These are phyloP conservation scores for Ascidia mentula DNA, from an alignment of 23 tunicate genomes.

Conservation along the genomic window DNA sequence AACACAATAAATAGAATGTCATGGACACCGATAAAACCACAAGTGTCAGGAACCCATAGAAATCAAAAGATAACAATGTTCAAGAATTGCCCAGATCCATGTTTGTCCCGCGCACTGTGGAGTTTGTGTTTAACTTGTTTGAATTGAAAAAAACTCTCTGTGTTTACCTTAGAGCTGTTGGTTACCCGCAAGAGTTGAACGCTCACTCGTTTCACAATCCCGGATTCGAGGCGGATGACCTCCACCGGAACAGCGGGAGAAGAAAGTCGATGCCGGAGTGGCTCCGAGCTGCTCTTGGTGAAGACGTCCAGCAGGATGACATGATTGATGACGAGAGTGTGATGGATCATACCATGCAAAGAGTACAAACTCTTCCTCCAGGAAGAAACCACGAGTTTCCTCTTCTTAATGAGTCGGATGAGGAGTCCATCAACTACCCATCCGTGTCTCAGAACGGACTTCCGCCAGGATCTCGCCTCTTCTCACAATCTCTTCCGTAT, in stretches of 20 bases:
- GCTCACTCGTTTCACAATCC: constrained; percentile 17
- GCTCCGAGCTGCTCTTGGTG: constrained; percentile 84
- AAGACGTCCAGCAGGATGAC: constrained; percentile 40
- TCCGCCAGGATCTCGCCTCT: background rate
- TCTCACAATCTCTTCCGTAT: constrained; percentile 20
- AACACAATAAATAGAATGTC: too few species aligned
- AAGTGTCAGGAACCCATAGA: too few species aligned
- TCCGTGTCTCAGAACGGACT: constrained; percentile 69
- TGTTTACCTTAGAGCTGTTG: background rate
- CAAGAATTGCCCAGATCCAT: too few species aligned
- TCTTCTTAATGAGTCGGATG: constrained; percentile 72
- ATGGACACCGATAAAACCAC: too few species aligned
- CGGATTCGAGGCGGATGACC: constrained; percentile 33
- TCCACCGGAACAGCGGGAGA: constrained; percentile 14
- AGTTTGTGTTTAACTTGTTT: too few species aligned
- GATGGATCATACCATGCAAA: constrained; percentile 10
- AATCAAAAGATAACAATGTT: too few species aligned
- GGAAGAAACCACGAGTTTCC: constrained; percentile 67
- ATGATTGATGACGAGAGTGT: constrained; percentile 47
- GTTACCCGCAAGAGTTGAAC: constrained; percentile 45
- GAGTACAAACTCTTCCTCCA: constrained; percentile 46
- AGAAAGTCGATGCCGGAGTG: constrained; percentile 86
- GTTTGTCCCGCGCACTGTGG: too few species aligned
- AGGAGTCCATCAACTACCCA: constrained; percentile 85
- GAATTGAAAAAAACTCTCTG: too few species aligned